Evolutionary conservation across 2,888 invertebrate genomes (phyloP).

Genomic region (Phyllotreta cruciferae): DNA sequence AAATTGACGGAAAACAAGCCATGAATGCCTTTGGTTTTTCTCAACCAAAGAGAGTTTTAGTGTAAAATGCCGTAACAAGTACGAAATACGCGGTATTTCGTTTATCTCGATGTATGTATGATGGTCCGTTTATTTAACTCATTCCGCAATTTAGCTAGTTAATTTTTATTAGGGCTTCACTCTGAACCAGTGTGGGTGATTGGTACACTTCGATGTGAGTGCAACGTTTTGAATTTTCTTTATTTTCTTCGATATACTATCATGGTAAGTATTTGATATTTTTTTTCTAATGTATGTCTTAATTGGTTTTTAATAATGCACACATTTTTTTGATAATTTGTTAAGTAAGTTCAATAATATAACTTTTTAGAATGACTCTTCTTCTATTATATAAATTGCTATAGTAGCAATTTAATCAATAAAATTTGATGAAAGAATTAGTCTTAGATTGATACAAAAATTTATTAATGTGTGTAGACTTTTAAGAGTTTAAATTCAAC

Average conservation of each 20-base stretch:
- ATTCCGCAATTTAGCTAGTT: conserved; percentile 51
- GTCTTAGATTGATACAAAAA: too few relatives aligned
- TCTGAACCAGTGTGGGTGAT: conserved; percentile 34
- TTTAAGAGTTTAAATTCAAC: too few relatives aligned
- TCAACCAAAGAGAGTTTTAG: not conserved
- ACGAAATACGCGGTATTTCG: not conserved
- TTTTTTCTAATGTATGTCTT: too few relatives aligned
- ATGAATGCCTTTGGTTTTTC: not conserved
- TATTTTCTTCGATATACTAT: conserved; percentile 5
- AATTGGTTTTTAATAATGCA: too few relatives aligned
- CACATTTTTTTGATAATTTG: too few relatives aligned
- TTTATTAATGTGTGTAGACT: too few relatives aligned
- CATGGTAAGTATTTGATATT: conserved; percentile 27
- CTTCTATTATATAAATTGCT: too few relatives aligned
- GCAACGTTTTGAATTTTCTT: conserved; percentile 18
- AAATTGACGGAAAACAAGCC: not conserved
- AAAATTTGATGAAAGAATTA: too few relatives aligned
- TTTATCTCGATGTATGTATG: conserved; percentile 29
- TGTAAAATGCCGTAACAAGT: not conserved
- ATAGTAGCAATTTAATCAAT: too few relatives aligned
- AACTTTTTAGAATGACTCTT: too few relatives aligned
- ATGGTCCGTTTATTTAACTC: conserved; percentile 43
- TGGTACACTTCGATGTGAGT: conserved; percentile 17
- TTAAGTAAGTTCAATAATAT: too few relatives aligned
- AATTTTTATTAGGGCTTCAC: conserved; percentile 45